Evolutionary conservation across 2,888 invertebrate species (phyloP), one percentile per base, ranked within the genome.

Genomic region (Limulus polyphemus): DNA sequence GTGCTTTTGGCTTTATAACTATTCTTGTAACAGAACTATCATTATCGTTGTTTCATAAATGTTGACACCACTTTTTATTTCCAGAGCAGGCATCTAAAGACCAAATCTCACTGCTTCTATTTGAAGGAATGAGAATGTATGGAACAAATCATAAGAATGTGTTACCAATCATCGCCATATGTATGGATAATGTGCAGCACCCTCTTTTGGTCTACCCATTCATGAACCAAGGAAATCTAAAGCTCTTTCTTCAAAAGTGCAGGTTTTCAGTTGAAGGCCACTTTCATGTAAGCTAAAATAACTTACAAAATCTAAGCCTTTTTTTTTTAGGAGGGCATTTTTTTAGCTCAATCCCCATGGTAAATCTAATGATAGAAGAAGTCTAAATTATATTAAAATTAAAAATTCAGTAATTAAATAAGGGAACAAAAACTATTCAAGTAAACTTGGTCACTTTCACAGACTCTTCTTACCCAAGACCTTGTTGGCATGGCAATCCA

Each of bases 401-500:
- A 32, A 32, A 32, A 32, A 32, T 32, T 7, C 7, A 32, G 32
- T 32, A 32, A 7, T 32, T 32, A 7, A 32, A 32, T 32, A 32
- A 32, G 32, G 7, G 32, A 32, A 32, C 32, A 32, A 32, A 32
- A 32, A 3, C 3, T 5, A 32, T 1, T 32, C 58, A 16, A 58
- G 49, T 54, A 58, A 64, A 51, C 65, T 57, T 65, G 64, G 54
- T 63, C 65, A 65, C 69, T 50, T 54, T 57, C 65, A 9, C 64
- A 72, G 69, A 63, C 77, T 17, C 72, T 97, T 67, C 90, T 91
- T 60, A 95, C 95, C 11, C 92, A 95, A 75, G 93, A 95, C 77
- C 84, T 97, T 62, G 94, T 97, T 11, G 88, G 91, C 74, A 93
- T 97, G 86, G 93, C 92, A n/a, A 81, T 94, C 67, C 94, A 97